Percentiles rank a stretch among this genome's conserved stretches.
These are phyloP conservation scores for Hydractinia echinata DNA, from an alignment of 30 jellyfish, hydroid and myxozoan species.

Conservation along the genomic window DNA sequence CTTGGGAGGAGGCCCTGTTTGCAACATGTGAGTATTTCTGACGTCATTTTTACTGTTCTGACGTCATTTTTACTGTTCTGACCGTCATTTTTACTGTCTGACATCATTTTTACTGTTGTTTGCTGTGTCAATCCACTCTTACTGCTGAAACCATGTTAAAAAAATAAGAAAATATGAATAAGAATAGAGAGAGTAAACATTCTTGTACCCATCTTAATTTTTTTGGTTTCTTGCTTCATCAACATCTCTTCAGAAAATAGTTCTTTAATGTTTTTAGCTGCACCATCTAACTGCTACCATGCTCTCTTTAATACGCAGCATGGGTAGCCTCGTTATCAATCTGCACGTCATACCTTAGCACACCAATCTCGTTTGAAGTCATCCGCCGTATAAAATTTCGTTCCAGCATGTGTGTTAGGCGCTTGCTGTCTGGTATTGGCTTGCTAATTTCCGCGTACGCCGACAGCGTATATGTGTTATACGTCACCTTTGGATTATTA, in stretches of 20 bases:
- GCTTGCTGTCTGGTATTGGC: constrained; percentile 63
- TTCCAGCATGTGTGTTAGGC: constrained; percentile 68
- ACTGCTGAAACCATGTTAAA: too few species aligned
- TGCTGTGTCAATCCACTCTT: too few species aligned
- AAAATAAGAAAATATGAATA: too few species aligned
- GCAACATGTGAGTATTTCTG: constrained; percentile 55
- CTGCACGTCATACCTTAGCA: constrained; percentile 71
- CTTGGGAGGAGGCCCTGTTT: constrained; percentile 64
- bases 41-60: background rate
- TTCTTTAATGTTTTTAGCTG: background rate
- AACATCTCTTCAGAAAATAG: background rate
- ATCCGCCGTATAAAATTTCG: constrained; percentile 64
- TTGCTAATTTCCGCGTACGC: constrained; percentile 69
- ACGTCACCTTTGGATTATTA: constrained; percentile 63
- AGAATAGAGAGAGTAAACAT: too few species aligned
- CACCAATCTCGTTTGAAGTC: constrained; percentile 77
- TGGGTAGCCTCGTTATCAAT: constrained; percentile 90
- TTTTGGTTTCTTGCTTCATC: background rate
- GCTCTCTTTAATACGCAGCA: constrained; percentile 37
- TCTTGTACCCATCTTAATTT: background rate
- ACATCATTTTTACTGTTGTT: too few species aligned
- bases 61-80: too few species aligned
- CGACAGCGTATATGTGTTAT: constrained; percentile 63
- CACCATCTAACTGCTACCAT: too few species aligned
- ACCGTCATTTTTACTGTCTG: too few species aligned